Conservation (phyloP, 2,113 vertebrate species). For the human (Homo sapiens) region DNA sequence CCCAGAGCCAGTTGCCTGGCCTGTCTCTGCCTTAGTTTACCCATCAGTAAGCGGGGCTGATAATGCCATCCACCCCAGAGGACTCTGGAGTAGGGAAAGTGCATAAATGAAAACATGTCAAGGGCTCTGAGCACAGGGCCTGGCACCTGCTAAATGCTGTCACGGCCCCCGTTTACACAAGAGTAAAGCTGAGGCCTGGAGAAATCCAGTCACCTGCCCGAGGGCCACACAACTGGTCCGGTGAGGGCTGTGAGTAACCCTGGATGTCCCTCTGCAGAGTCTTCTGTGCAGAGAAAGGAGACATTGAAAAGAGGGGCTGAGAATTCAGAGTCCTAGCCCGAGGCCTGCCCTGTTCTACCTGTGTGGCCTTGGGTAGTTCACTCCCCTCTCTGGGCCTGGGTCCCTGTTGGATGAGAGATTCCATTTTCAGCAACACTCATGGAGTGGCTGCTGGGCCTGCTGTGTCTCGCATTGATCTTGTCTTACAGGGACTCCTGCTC, state of each 20-base stretch:
- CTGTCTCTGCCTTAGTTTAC: not conserved
- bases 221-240: not conserved
- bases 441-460: rapidly evolving
- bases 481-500: not conserved
- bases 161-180: rapidly evolving
- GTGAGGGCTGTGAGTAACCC: not conserved
- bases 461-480: rapidly evolving
- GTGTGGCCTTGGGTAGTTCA: not conserved
- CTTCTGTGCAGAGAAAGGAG: not conserved
- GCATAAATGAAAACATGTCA: rapidly evolving
- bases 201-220: rapidly evolving
- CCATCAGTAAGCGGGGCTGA: rapidly evolving
- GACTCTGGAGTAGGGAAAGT: rapidly evolving
- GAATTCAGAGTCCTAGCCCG: not conserved
- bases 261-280: not conserved
- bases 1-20: rapidly evolving
- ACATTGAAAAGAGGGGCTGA: rapidly evolving
- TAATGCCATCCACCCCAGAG: rapidly evolving
- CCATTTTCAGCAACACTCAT: rapidly evolving
- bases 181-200: not conserved
- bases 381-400: not conserved
- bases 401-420: rapidly evolving
- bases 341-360: not conserved
- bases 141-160: rapidly evolving
- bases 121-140: not conserved